Evolutionary conservation across 2,797 vertebrate genomes (phyloP).

Genomic region (Neomorphus geoffroyi): DNA sequence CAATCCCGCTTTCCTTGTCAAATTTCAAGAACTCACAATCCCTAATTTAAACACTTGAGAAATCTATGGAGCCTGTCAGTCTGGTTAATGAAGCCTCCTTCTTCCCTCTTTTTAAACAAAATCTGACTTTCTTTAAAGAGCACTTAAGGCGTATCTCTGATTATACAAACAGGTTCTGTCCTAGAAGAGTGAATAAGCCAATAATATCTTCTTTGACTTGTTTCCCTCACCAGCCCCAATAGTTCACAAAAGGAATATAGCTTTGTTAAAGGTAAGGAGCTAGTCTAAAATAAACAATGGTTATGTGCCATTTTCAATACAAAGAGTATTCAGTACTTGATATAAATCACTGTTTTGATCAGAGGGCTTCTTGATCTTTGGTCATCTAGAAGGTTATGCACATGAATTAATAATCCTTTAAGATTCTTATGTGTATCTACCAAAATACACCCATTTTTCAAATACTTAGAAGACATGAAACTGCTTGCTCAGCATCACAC

Average conservation of each 20-base stretch:
- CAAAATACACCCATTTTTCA: background rate
- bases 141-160: slow-evolving; percentile 76
- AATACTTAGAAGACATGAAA: background rate
- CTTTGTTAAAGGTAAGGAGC: background rate
- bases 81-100: slow-evolving; percentile 77
- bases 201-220: slow-evolving; percentile 31
- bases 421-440: background rate
- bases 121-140: slow-evolving; percentile 73
- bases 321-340: background rate
- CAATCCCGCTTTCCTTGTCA: slow-evolving; percentile 74
- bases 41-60: slow-evolving; percentile 84
- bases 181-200: slow-evolving; percentile 65
- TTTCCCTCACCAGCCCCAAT: background rate
- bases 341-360: background rate
- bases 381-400: background rate
- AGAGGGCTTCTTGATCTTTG: background rate
- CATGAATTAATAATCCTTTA: background rate
- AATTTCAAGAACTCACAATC: slow-evolving; percentile 79
- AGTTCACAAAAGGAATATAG: background rate
- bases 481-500: background rate
- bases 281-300: background rate
- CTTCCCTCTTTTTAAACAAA: slow-evolving; percentile 75
- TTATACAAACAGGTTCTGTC: slow-evolving; percentile 73
- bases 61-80: slow-evolving; percentile 80
- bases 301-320: background rate